These are phyloP conservation scores for Scaptomyza flava DNA, from an alignment of 2,888 invertebrate species.

Conservation along the genomic window DNA sequence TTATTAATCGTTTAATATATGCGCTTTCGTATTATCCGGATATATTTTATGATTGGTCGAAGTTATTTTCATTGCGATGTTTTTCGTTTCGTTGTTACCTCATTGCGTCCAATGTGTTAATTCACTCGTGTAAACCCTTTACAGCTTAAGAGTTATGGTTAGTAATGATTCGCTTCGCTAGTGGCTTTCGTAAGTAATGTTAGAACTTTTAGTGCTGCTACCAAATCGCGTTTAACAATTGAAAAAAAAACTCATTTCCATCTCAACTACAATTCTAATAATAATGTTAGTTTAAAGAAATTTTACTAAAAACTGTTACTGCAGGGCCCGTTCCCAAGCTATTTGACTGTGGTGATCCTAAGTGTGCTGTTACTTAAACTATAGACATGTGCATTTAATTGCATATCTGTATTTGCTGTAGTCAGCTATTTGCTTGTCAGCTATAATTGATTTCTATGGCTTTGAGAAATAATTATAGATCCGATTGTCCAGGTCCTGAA, in stretches of 20 bases:
- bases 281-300: slow-evolving; percentile 54
- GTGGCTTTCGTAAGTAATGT: slow-evolving; percentile 59
- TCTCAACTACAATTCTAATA: slow-evolving; percentile 58
- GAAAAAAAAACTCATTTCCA: slow-evolving; percentile 23
- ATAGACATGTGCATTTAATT: slow-evolving; percentile 55
- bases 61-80: slow-evolving; percentile 48
- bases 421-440: slow-evolving; percentile 39
- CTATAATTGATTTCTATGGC: slow-evolving; percentile 85
- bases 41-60: slow-evolving; percentile 64
- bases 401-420: slow-evolving; percentile 37
- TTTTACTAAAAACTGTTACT: slow-evolving; percentile 68
- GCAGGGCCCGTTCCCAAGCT: slow-evolving; percentile 60
- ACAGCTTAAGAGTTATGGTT: slow-evolving; percentile 57
- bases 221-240: slow-evolving; percentile 75
- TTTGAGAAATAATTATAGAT: slow-evolving; percentile 86
- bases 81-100: slow-evolving; percentile 75
- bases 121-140: slow-evolving; percentile 36
- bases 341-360: slow-evolving; percentile 57
- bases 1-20: slow-evolving; percentile 61
- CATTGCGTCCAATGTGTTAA: slow-evolving; percentile 50
- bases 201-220: slow-evolving; percentile 72
- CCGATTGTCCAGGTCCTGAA: slow-evolving; percentile 87
- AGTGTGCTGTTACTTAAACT: slow-evolving; percentile 66
- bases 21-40: slow-evolving; percentile 77
- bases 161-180: slow-evolving; percentile 74